These are phyloP conservation scores for Drosophila truncata DNA, from an alignment of 1,140 invertebrate genomes.

Conservation along the genomic window DNA sequence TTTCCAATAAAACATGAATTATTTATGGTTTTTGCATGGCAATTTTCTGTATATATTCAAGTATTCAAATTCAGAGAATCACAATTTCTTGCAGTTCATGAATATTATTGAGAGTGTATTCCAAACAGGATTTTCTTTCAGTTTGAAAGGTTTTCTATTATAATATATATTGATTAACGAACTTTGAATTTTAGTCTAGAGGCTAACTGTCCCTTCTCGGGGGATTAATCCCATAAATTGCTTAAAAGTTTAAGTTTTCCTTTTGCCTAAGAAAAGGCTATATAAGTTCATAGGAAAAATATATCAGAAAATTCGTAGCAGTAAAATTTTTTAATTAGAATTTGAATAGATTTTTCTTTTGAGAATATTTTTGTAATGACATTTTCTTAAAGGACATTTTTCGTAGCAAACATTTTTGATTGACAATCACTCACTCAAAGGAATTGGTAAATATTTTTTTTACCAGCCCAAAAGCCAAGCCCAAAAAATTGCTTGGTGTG, in stretches of 20 bases:
- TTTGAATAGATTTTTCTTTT: not conserved
- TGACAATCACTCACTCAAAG: conserved; percentile 5
- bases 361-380: not conserved
- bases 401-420: not conserved
- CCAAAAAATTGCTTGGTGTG: not conserved
- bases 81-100: not conserved
- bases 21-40: conserved; percentile 12
- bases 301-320: too few species aligned
- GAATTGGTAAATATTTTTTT: conserved; percentile 4
- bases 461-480: not conserved
- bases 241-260: conserved; percentile 13
- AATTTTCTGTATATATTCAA: conserved; percentile 23
- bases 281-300: too few species aligned
- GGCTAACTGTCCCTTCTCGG: not conserved
- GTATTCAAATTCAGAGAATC: conserved; percentile 1
- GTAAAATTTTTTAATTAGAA: not conserved
- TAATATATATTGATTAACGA: conserved; percentile 2
- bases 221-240: conserved; percentile 25
- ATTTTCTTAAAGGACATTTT: too few species aligned
- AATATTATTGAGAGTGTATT: conserved; percentile 3
- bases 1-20: conserved; percentile 24
- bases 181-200: not conserved
- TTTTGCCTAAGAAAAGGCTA: not conserved
- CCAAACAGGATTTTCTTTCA: not conserved
- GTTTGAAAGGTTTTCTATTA: too few species aligned